Conservation (phyloP, 2,888 invertebrate genomes). For the Xestia ashworthii region DNA sequence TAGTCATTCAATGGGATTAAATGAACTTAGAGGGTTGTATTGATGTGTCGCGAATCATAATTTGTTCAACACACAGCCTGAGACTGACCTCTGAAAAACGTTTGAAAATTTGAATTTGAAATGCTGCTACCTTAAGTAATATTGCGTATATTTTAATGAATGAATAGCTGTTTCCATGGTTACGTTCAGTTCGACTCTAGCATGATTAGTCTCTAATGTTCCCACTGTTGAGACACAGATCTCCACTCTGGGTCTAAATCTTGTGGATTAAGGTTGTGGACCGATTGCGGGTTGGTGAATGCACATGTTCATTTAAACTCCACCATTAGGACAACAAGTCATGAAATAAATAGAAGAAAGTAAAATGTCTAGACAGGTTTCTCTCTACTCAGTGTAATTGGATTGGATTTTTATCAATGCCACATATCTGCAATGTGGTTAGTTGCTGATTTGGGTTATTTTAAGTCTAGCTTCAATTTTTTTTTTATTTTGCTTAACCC, state of each 20-base stretch:
- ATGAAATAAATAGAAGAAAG: not conserved
- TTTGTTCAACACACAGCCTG: not conserved
- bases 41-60: no score
- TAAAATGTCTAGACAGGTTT: not conserved
- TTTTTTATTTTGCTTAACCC: no score
- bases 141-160: not conserved
- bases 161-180: not conserved
- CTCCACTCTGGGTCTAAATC: not conserved
- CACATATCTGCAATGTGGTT: no score
- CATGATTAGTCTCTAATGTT: not conserved
- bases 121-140: no score
- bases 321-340: not conserved
- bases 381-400: not conserved
- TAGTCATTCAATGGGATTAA: not conserved
- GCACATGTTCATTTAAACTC: not conserved
- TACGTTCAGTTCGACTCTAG: not conserved
- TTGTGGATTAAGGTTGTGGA: not conserved
- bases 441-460: no score
- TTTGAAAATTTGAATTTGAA: no score
- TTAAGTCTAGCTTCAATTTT: no score
- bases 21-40: not conserved
- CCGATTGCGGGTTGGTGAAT: not conserved
- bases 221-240: not conserved
- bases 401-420: not conserved
- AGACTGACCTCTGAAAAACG: no score